Evolutionary conservation across 2,888 invertebrate species (phyloP), one percentile per base, ranked within the genome.

Genomic region (Smittia aterrima): DNA sequence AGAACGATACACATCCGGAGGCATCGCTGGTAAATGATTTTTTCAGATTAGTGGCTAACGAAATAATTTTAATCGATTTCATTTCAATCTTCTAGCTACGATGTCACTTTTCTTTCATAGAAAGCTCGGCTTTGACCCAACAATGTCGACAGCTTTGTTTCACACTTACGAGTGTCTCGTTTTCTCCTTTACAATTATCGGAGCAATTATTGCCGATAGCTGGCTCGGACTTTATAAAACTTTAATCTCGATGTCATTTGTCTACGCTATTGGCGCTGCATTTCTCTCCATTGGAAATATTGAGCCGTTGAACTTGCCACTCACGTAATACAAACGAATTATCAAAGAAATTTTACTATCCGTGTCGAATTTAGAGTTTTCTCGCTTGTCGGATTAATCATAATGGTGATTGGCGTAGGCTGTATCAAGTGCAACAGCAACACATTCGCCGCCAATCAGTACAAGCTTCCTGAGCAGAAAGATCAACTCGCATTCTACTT

Each of bases 401-500:
- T 71, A 1, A 20, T 32, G 53, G 24, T 54, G 9, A 20, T 71
- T 18, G 70, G 70, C 1, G 27, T 25, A n/a, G 70, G 70, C 41
- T 27, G 25, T 22, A 24, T 71, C 0, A 71, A 71, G 47, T 27
- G 25, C 25, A 71, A 54, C 58, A 58, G 58, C 22, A 73, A 62
- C 16, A 53, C 70, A 4, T 71, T 71, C 13, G 70, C 53, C 16
- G 70, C 53, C 18, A 32, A 24, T 20, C 70, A 71, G 27, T 53
- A 71, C n/a, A 71, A 71, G 18, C 16, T 71, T 1, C 68, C 68
- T 16, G 70, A 71, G n/a, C 70, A 71, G 27, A 54, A 25, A 13
- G 13, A 0, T 0, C 54, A 71, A 27, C 27, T 71, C 9, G 32
- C 24, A 1, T 2, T 13, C 16, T 71, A 71, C 25, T 71, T 71